These are phyloP conservation scores for Malthinus seriepunctatus DNA, from an alignment of 2,888 invertebrate species.

Conservation along the genomic window DNA sequence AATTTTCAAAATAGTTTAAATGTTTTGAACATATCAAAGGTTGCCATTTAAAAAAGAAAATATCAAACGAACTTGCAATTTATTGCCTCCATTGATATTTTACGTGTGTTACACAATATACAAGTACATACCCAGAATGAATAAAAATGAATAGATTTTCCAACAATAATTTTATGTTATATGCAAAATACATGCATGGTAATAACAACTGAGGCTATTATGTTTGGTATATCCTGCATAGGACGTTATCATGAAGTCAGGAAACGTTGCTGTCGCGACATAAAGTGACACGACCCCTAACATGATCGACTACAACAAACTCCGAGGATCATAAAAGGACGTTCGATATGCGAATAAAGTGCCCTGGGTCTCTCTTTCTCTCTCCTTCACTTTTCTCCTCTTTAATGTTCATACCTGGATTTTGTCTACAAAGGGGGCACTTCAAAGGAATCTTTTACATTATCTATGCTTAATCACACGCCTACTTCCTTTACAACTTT, in stretches of 20 bases:
- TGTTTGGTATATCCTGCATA: slow-evolving; percentile 4
- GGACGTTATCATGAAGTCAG: slow-evolving; percentile 10
- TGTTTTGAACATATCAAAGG: no score
- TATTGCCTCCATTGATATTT: no score
- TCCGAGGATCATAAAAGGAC: slow-evolving; percentile 26
- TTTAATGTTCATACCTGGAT: neutral
- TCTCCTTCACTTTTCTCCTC: slow-evolving; percentile 7
- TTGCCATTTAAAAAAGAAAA: no score
- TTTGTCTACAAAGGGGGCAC: slow-evolving; percentile 20
- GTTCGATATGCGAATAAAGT: slow-evolving; percentile 28
- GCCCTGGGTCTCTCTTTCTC: neutral
- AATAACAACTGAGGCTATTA: slow-evolving; percentile 1
- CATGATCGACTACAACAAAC: slow-evolving; percentile 26
- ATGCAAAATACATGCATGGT: neutral
- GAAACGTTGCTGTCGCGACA: slow-evolving; percentile 14
- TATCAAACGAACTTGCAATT: no score
- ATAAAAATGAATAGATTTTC: no score
- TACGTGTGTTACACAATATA: no score
- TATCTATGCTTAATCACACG: slow-evolving; percentile 19
- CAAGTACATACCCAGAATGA: no score
- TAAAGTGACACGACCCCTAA: slow-evolving; percentile 25
- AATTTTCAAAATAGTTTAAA: no score
- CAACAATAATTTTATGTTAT: no score
- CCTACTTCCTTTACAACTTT: slow-evolving; percentile 19
- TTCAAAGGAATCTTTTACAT: slow-evolving; percentile 25